Percentiles rank a stretch among this genome's conserved stretches.
phyloP scores from a whole-genome alignment of 1,140 invertebrate species.

The Lethocerus indicus region DNA sequence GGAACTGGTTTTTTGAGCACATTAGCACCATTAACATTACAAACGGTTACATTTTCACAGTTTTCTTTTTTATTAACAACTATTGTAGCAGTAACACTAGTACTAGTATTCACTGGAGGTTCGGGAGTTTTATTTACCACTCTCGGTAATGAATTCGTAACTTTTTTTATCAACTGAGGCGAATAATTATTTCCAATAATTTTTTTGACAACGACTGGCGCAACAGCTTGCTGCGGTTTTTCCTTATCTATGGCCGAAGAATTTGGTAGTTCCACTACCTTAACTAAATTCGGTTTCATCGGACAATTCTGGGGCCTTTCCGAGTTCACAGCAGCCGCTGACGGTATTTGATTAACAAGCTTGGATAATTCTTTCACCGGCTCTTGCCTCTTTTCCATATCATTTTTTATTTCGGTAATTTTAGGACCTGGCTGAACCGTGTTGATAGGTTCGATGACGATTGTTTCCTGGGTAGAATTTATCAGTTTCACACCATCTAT shows the following conservation, averaged over 20 bases:
- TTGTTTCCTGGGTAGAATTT: slow-evolving; percentile 9
- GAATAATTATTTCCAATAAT: too few species aligned
- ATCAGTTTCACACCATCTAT: slow-evolving; percentile 11
- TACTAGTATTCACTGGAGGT: too few species aligned
- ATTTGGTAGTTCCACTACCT: slow-evolving; percentile 11
- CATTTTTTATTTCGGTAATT: not conserved
- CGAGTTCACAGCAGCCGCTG: not conserved
- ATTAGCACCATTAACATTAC: too few species aligned
- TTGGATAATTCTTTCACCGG: not conserved
- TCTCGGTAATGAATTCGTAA: too few species aligned
- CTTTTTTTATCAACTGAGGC: too few species aligned
- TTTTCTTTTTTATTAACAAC: too few species aligned
- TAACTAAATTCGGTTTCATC: slow-evolving; percentile 5
- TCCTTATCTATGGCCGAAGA: slow-evolving; percentile 9
- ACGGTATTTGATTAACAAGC: not conserved
- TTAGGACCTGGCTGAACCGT: not conserved
- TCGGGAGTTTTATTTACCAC: too few species aligned
- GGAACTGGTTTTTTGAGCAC: too few species aligned
- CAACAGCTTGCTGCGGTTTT: slow-evolving; percentile 14
- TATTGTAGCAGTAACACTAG: too few species aligned
- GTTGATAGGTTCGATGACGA: slow-evolving; percentile 7
- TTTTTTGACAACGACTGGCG: slow-evolving; percentile 12
- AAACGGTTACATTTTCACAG: too few species aligned
- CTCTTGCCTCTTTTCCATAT: not conserved
- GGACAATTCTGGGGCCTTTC: not conserved